Conservation (phyloP, 2,113 vertebrate species). For the Protomyctophum bolini region DNA sequence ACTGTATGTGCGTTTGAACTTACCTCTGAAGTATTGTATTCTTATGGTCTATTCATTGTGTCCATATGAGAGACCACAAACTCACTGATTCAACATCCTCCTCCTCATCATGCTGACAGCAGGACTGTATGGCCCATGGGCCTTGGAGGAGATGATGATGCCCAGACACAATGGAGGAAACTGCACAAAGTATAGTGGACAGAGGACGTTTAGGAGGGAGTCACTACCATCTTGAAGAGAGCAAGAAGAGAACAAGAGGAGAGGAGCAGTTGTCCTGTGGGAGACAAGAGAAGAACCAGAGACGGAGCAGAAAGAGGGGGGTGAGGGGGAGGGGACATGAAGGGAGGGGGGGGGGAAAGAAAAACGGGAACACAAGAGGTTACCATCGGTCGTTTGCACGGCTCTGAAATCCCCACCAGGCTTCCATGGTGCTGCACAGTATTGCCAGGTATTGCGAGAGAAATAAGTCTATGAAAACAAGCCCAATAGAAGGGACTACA, state of each 20-base stretch:
- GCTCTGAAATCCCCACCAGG: slow-evolving; percentile 61
- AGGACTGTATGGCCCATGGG: slow-evolving; percentile 12
- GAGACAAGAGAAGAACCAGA: slow-evolving; percentile 61
- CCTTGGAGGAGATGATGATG: slow-evolving; percentile 14
- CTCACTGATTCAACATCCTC: slow-evolving; percentile 26
- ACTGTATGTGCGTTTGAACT: slow-evolving; percentile 32
- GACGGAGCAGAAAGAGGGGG: slow-evolving; percentile 9
- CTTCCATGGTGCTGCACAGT: not conserved
- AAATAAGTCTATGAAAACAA: too few relatives aligned
- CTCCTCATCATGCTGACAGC: slow-evolving; percentile 10
- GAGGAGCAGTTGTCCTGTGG: slow-evolving; percentile 60
- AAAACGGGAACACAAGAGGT: slow-evolving; percentile 70
- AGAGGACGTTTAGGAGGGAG: slow-evolving; percentile 26
- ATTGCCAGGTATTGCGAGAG: too few relatives aligned
- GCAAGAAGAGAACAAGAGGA: slow-evolving; percentile 40
- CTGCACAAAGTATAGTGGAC: slow-evolving; percentile 20
- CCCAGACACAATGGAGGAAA: not conserved
- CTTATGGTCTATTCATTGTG: slow-evolving; percentile 56
- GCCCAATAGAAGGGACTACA: too few relatives aligned
- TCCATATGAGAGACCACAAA: slow-evolving; percentile 34
- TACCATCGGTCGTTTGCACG: slow-evolving; percentile 75
- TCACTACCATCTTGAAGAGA: slow-evolving; percentile 45
- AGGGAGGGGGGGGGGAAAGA: slow-evolving; percentile 37
- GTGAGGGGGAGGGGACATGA: slow-evolving; percentile 21
- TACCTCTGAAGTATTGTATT: slow-evolving; percentile 66